Evolutionary conservation across 2,797 vertebrate species (phyloP).

Genomic region (Pitangus sulphuratus): DNA sequence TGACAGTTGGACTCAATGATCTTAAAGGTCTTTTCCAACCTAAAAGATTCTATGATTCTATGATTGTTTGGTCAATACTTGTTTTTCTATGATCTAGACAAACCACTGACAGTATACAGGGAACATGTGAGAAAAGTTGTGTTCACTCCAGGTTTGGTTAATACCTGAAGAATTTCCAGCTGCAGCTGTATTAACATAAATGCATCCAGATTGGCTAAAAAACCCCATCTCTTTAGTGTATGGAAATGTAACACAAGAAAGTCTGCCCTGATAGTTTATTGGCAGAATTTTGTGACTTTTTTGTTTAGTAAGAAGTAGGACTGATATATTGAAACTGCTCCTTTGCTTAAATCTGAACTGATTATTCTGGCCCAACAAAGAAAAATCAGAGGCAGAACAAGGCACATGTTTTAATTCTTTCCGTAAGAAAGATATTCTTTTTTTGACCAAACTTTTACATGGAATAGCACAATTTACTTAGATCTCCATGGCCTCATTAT

Average conservation of each 20-base stretch:
- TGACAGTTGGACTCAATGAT: background rate
- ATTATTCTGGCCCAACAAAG: background rate
- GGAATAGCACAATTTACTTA: background rate
- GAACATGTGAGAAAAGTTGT: background rate
- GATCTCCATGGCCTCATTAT: background rate
- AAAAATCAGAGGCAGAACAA: background rate
- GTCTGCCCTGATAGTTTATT: background rate
- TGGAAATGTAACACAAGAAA: background rate
- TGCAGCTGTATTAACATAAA: background rate
- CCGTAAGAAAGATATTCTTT: background rate
- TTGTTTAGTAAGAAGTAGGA: background rate
- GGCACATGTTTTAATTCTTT: background rate
- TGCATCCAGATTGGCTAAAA: background rate
- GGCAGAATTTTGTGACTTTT: background rate
- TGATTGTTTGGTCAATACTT: background rate
- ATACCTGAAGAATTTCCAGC: background rate
- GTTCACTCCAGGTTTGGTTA: background rate
- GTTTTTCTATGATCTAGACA: background rate
- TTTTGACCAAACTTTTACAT: background rate
- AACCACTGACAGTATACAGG: background rate
- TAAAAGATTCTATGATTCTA: background rate
- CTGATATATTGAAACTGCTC: background rate
- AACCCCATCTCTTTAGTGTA: background rate
- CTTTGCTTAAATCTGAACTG: background rate
- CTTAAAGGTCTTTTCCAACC: background rate